Percentiles rank a stretch among this genome's conserved stretches.
phyloP scores from a whole-genome alignment of 2,113 vertebrate genomes.

The Etheostoma cragini region DNA sequence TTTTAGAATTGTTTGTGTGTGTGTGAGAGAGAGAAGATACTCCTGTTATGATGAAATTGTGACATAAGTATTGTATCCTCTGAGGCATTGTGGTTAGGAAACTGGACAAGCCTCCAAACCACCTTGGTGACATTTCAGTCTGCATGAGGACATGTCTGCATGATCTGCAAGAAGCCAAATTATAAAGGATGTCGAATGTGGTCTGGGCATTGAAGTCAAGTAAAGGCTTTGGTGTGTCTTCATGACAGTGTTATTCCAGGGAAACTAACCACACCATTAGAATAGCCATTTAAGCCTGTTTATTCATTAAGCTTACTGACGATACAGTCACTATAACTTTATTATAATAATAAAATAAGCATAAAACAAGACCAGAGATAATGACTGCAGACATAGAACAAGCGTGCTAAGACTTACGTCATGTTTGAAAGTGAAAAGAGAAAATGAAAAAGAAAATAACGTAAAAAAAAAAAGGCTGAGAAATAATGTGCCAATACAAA shows the following conservation, averaged over 20 bases:
- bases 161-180: constrained; percentile 21
- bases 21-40: no score
- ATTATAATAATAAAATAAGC: constrained; percentile 9
- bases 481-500: constrained; percentile 1
- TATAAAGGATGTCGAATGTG: constrained; percentile 43
- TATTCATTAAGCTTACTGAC: constrained; percentile 26
- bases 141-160: constrained; percentile 59
- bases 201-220: constrained; percentile 24
- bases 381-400: constrained; percentile 7
- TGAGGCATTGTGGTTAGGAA: constrained; percentile 42
- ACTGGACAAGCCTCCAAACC: constrained; percentile 23
- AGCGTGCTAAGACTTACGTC: neutral
- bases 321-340: constrained; percentile 21
- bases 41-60: constrained; percentile 18
- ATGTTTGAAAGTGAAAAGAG: constrained; percentile 18
- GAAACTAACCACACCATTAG: constrained; percentile 26
- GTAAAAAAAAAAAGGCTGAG: neutral
- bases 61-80: constrained; percentile 17
- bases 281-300: constrained; percentile 20
- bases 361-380: constrained; percentile 31
- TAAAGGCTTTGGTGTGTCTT: neutral
- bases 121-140: constrained; percentile 40
- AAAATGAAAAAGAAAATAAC: neutral
- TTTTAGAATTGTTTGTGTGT: constrained; percentile 5
- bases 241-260: constrained; percentile 22